Conservation (phyloP, 2,888 invertebrate genomes). For the Microctonus brassicae region DNA sequence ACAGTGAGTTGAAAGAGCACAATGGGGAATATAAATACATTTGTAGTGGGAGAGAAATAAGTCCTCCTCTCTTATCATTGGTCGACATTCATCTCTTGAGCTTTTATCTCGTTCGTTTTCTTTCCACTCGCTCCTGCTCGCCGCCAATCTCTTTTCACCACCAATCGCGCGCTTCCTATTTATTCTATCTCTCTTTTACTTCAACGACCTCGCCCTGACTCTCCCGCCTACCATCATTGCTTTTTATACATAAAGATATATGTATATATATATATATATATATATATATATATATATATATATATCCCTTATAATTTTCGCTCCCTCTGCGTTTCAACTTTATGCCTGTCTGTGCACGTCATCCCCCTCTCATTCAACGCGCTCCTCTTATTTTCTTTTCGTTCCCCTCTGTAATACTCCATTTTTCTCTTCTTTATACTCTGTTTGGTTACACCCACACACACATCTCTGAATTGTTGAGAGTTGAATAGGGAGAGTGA, state of each 20-base stretch:
- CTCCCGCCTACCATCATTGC: constrained; percentile 28
- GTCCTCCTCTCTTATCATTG: constrained; percentile 47
- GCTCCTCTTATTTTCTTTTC: constrained; percentile 13
- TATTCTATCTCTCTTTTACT: constrained; percentile 30
- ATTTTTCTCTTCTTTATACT: constrained; percentile 28
- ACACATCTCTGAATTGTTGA: constrained; percentile 46
- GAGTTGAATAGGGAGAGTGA: constrained; percentile 33
- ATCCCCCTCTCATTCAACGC: constrained; percentile 14
- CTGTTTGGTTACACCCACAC: constrained; percentile 61
- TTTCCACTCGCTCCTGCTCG: constrained; percentile 45
- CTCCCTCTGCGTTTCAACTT: constrained; percentile 45
- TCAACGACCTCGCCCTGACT: constrained; percentile 28
- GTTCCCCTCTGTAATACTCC: constrained; percentile 6
- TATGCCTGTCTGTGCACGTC: constrained; percentile 36
- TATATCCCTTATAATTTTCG: not conserved
- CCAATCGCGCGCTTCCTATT: constrained; percentile 42
- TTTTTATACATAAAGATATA: too few species aligned
- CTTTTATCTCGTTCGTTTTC: constrained; percentile 58
- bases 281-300: not conserved
- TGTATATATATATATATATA: too few species aligned
- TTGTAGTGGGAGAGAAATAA: not conserved
- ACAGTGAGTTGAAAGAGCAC: too few species aligned
- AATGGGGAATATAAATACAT: too few species aligned
- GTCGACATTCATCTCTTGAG: constrained; percentile 53
- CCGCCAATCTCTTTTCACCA: constrained; percentile 44